Evolutionary conservation across 2,888 invertebrate species (phyloP), one percentile per base, ranked within the genome.

Genomic region (Rhorus exstirpatorius): DNA sequence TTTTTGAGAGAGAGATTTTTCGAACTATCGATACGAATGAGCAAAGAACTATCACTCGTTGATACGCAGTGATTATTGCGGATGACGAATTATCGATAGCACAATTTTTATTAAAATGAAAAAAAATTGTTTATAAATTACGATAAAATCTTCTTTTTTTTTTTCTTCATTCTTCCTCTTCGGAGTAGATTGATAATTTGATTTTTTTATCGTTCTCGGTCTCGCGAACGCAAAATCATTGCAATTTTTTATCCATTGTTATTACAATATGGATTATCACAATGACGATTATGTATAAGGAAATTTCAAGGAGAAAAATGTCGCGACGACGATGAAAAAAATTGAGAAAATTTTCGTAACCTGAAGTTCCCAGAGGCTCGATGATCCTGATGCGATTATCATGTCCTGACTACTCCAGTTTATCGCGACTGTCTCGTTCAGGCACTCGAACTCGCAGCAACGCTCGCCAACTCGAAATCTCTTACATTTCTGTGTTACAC

Each of bases 381-480:
- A 83, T 3, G 90, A 88, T 51, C 87, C 88, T 0, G 89, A 80
- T n/a, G 89, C 88, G 70, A 90, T 89, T 70, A 91, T 89, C 68
- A 91, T 79, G 61, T 91, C 89, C 35, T 88, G 87, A 17, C 88
- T 89, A 67, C 85, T 90, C 91, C 89, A 91, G 46, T 92, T 89
- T 49, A 80, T 78, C 7, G 68, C 77, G 46, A 90, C 90, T 41
- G 86, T 88, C 10, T 88, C 93, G 86, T 97, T 97, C 87, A 97
- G 94, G 93, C 98, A 98, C 91, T 96, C 96, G 93, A 98, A 98
- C 91, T 98, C 97, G 92, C 98, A 98, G 93, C 98, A 98, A 80
- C 96, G 94, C 91, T 96, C 96, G 68, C 97, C 97, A 67, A 97
- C 96, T 67, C 97, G 95, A 93, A 97, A 97, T 90, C 96, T 96